These are phyloP conservation scores for Falco naumanni DNA, from an alignment of 2,797 vertebrate species.

Conservation along the genomic window DNA sequence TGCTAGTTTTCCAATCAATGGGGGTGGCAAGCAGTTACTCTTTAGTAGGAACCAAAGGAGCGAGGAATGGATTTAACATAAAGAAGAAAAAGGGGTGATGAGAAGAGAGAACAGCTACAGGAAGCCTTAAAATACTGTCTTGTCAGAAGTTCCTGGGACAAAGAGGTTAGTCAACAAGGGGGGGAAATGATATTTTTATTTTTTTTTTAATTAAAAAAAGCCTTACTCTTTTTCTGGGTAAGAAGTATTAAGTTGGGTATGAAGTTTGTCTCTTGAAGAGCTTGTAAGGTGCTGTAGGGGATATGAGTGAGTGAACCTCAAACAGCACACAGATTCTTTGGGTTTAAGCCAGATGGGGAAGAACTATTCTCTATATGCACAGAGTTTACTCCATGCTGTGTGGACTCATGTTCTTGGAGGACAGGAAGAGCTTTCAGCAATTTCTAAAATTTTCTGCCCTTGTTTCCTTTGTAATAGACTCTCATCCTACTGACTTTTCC, in stretches of 20 bases:
- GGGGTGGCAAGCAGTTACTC: background rate
- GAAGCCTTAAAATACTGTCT: background rate
- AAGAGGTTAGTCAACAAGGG: background rate
- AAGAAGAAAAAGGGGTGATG: background rate
- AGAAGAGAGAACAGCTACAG: background rate
- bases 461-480: background rate
- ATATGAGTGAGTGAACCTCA: background rate
- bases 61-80: background rate
- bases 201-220: background rate
- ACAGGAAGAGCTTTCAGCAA: background rate
- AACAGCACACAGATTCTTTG: background rate
- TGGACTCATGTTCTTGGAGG: background rate
- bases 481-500: background rate
- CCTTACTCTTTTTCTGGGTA: accelerated
- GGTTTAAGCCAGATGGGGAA: background rate
- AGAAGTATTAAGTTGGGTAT: background rate
- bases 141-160: background rate
- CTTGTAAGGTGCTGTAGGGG: background rate
- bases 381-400: background rate
- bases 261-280: background rate
- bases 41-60: background rate
- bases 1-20: background rate
- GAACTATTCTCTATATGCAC: background rate
- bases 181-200: too few species aligned
- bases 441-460: background rate